Evolutionary conservation across 2,888 invertebrate species (phyloP).

Genomic region (Gastracanthus pulcherrimus): DNA sequence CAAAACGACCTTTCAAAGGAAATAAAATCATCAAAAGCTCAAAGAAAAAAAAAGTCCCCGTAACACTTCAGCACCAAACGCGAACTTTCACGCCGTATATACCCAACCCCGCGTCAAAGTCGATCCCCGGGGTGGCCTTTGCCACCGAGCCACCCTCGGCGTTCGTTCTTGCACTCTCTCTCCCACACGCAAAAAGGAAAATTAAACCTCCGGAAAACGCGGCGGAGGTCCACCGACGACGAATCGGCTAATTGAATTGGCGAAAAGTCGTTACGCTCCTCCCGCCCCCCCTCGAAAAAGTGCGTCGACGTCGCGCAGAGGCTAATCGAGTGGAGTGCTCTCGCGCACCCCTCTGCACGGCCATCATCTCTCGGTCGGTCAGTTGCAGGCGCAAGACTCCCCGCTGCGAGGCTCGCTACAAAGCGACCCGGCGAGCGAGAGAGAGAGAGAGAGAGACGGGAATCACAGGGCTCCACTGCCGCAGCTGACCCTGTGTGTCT

Average conservation of each 20-base stretch:
- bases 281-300: too few species aligned
- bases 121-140: too few species aligned
- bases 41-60: too few species aligned
- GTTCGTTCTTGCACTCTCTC: neutral
- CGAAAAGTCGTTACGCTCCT: slow-evolving; percentile 13
- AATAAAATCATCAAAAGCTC: too few species aligned
- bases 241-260: slow-evolving; percentile 25
- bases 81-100: too few species aligned
- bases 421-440: too few species aligned
- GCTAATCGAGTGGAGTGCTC: neutral
- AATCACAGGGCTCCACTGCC: neutral
- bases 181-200: neutral
- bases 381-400: too few species aligned
- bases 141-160: neutral
- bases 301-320: neutral
- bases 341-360: neutral
- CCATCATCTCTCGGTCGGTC: too few species aligned
- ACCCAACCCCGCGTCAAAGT: too few species aligned
- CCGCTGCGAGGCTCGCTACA: neutral
- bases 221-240: neutral
- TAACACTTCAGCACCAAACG: too few species aligned
- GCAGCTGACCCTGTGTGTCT: neutral
- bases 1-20: too few species aligned
- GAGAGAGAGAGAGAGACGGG: too few species aligned
- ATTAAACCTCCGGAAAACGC: neutral